Percentiles rank a stretch among this genome's conserved stretches.
Evolutionary conservation across 2,797 vertebrate species (phyloP).

Genomic region (Scleropages formosus): DNA sequence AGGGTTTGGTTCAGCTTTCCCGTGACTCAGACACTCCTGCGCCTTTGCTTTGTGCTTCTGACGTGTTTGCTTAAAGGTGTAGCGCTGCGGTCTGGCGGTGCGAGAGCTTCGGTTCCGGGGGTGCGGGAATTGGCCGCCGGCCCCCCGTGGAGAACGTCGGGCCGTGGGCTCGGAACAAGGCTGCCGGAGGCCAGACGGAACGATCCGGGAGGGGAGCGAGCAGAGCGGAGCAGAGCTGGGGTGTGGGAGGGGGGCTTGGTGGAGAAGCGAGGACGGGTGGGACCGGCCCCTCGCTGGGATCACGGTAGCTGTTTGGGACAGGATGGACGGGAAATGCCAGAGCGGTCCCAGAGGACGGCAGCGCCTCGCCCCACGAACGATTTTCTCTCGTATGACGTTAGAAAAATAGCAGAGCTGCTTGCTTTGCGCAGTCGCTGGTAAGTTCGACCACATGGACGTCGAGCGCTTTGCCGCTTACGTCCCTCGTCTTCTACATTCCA

Average conservation of each 20-base stretch:
- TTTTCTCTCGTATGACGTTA: no score
- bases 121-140: not conserved
- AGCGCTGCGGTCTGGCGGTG: not conserved
- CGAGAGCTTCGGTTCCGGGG: not conserved
- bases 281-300: not conserved
- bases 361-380: not conserved
- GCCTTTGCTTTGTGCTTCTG: not conserved
- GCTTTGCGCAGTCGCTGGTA: no score
- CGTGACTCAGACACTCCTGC: not conserved
- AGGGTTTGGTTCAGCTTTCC: not conserved
- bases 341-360: conserved; percentile 25
- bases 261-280: not conserved
- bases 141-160: not conserved
- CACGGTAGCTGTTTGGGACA: conserved; percentile 22
- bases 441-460: no score
- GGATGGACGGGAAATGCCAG: conserved; percentile 30
- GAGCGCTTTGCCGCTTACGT: no score
- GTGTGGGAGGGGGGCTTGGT: not conserved
- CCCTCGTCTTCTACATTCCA: no score
- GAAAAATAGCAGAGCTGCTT: no score
- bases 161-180: not conserved
- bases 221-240: not conserved
- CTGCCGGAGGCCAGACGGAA: no score
- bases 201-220: not conserved
- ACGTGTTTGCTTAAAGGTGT: not conserved